Conservation (phyloP, 2,113 vertebrate genomes). For the Bubo blakistoni region DNA sequence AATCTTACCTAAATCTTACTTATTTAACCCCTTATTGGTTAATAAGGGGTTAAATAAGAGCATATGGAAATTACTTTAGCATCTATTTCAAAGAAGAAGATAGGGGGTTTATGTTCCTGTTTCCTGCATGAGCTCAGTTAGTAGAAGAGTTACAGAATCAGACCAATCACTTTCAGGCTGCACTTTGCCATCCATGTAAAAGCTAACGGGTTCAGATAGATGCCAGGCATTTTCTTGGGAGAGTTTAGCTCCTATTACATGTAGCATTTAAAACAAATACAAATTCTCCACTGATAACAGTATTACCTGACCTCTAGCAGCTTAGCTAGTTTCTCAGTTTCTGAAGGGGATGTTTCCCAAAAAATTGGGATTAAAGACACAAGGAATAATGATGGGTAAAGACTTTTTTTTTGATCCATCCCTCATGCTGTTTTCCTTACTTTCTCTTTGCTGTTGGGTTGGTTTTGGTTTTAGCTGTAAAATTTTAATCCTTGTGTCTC, state of each 20-base stretch:
- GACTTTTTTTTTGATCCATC: not conserved
- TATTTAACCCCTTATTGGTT: not conserved
- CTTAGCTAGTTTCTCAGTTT: not conserved
- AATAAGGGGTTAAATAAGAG: not conserved
- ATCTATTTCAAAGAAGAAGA: not conserved
- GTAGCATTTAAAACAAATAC: not conserved
- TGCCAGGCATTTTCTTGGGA: not conserved
- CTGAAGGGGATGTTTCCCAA: not conserved
- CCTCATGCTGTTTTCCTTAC: not conserved
- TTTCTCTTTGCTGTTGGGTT: not conserved
- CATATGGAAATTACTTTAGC: not conserved
- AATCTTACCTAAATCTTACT: not conserved
- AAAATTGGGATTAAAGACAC: not conserved
- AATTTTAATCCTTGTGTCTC: not conserved
- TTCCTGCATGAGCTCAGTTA: not conserved
- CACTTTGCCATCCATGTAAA: not conserved
- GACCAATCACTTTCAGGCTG: not conserved
- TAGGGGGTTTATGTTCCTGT: not conserved
- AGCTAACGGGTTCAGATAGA: not conserved
- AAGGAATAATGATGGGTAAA: not conserved
- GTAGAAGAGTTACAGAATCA: not conserved
- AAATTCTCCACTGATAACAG: not conserved
- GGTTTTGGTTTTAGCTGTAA: not conserved
- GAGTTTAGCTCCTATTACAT: not conserved
- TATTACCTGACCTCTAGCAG: not conserved